Evolutionary conservation across 2,888 invertebrate species (phyloP), one percentile per base, ranked within the genome.

Genomic region (Epinotia bilunana): DNA sequence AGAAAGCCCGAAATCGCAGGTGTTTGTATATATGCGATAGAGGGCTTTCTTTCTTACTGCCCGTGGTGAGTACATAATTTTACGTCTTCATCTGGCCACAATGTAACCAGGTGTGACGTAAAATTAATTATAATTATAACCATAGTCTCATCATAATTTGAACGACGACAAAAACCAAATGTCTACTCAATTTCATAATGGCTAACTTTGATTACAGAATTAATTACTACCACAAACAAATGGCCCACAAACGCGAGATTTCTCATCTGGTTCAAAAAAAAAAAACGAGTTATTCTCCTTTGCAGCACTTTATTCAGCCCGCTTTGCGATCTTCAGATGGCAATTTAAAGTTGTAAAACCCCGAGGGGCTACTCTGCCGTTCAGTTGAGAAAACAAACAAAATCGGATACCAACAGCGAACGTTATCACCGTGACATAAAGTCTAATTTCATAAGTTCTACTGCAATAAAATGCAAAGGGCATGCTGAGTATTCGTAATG

Each of bases 291-390:
- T 55, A 61, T 60, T 60, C 49, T 20, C 39, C 28, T 71, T 71
- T 46, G 16, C 20, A 28, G 18, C 63, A 62, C 57, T 58, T 39
- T 62, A 57, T 69, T 63, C 46, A 60, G 49, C 49, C 33, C 18
- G 67, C 58, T 60, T 39, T 53, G 60, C 4, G 70, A 61, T 64
- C 64, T 71, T 23, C 61, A 58, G 61, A 20, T 71, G 61, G 55
- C 65, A 71, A 75, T 75, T 75, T 75, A 61, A 67, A 74, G 53
- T 70, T 74, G 65, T 65, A 60, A 71, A 65, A 28, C 60, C 60
- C 70, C 53, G 46, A 18, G 20, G n/a, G 60, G 58, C 20, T 20
- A 39, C 39, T 20, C 12, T 61, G 61, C 60, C 23, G 6, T 55
- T 73, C 49, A 49, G 46, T 60, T 67, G 20, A 18, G 46, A 61